Percentiles rank a stretch among this genome's conserved stretches.
Conservation (phyloP, 2,113 vertebrate species). For the Isurus oxyrinchus region DNA sequence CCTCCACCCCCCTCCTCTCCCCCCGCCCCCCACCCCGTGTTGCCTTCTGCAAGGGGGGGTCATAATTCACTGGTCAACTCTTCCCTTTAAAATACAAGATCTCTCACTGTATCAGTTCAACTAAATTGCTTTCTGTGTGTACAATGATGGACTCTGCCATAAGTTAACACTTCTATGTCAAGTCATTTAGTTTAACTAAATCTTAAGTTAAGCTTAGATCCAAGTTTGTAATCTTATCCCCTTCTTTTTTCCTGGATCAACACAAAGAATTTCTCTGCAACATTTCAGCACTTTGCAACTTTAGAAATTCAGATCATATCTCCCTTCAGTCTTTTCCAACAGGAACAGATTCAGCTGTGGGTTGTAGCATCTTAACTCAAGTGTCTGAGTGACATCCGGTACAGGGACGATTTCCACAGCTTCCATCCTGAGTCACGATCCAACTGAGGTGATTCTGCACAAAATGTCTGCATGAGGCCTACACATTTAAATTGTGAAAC, state of each 20-base stretch:
- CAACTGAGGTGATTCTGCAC: background rate
- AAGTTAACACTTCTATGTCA: background rate
- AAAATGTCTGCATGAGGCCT: background rate
- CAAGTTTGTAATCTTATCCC: background rate
- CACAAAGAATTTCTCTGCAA: background rate
- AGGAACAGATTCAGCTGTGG: background rate
- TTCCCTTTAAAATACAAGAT: background rate
- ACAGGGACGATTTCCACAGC: background rate
- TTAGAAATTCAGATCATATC: background rate
- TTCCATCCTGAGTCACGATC: background rate
- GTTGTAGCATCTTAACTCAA: background rate
- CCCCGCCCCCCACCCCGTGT: background rate
- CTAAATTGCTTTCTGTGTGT: background rate
- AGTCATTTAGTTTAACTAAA: background rate
- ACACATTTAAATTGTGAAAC: background rate
- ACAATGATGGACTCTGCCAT: background rate
- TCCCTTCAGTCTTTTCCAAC: background rate
- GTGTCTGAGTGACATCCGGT: background rate
- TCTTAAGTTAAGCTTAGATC: background rate
- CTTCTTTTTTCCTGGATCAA: background rate
- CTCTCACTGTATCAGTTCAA: background rate
- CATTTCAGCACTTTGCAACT: background rate
- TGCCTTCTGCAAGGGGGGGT: background rate
- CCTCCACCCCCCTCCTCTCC: no score
- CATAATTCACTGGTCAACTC: background rate